Evolutionary conservation across 1,140 invertebrate genomes (phyloP), one percentile per base, ranked within the genome.

Genomic region (Carposina sasakii): DNA sequence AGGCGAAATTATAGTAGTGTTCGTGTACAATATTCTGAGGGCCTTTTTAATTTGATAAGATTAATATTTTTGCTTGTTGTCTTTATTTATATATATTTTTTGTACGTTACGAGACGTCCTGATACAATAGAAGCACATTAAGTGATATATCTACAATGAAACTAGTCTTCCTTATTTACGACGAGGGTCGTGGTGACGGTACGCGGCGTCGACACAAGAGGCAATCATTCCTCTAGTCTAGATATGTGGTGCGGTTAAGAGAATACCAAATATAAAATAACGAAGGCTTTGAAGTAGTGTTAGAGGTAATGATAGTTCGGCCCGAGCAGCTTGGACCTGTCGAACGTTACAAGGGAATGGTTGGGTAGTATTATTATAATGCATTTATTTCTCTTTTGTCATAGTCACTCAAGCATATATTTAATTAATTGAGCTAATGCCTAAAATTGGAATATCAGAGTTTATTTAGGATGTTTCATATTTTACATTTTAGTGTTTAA

Each of bases 391-490:
- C 75, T 78, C 70, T 74, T 77, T 78, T 71, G 65, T 77, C 72
- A 76, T 84, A 84, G 77, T 84, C 77, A 84, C 76, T 81, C 77
- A 70, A 79, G 66, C 76, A 76, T 81, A 78, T 79, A 81, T 81
- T 77, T 81, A 77, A 76, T 75, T 76, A 78, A 81, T 81, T 76
- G 74, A 79, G 72, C 76, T 79, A 81, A 83, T 71, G 79, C 76
- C 77, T 81, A 84, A 76, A 81, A 76, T 81, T 84, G 77, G 77
- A 79, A 81, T 84, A 84, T 84, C 79, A 81, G 79, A 84, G 76
- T 84, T 84, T 84, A 84, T 84, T 84, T 84, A 84, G 77, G 77
- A 84, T 78, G 79, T 84, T 81, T 81, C 67, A 81, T 84, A 81
- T 79, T 81, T 79, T 83, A 83, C 79, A 81, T 81, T 81, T 81